Conservation (phyloP, 2,113 vertebrate genomes). For the Podilymbus podiceps region DNA sequence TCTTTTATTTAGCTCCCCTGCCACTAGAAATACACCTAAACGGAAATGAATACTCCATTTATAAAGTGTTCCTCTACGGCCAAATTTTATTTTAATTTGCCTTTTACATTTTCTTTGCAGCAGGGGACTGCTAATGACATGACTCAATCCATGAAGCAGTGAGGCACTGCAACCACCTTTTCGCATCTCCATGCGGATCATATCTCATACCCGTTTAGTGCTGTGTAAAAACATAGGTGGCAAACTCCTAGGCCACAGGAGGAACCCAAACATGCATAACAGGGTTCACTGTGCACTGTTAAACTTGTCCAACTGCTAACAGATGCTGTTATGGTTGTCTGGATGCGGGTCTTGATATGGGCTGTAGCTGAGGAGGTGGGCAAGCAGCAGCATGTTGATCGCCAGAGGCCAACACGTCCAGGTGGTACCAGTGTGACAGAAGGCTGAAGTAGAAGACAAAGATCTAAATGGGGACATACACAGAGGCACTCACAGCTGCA, state of each 20-base stretch:
- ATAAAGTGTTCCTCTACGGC: not conserved
- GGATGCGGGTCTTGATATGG: not conserved
- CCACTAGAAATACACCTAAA: not conserved
- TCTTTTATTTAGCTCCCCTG: not conserved
- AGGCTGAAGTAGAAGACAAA: not conserved
- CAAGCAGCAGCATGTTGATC: rapidly evolving
- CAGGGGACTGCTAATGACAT: not conserved
- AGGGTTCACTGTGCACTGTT: not conserved
- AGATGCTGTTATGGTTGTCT: not conserved
- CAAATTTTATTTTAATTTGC: not conserved
- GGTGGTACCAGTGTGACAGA: rapidly evolving
- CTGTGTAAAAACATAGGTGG: not conserved
- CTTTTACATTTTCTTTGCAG: not conserved
- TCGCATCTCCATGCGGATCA: not conserved
- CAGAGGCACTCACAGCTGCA: not conserved
- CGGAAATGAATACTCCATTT: not conserved
- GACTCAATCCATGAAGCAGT: not conserved
- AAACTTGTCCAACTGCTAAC: not conserved
- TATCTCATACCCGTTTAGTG: not conserved
- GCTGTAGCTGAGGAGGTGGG: not conserved
- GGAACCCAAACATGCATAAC: not conserved
- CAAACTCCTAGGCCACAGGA: not conserved
- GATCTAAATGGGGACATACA: not conserved
- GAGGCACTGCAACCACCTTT: not conserved
- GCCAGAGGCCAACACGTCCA: not conserved